A percentile compares a stretch with the other conserved stretches of the same genome.
Conservation (phyloP, 2,888 invertebrate species). For the Tuta absoluta region DNA sequence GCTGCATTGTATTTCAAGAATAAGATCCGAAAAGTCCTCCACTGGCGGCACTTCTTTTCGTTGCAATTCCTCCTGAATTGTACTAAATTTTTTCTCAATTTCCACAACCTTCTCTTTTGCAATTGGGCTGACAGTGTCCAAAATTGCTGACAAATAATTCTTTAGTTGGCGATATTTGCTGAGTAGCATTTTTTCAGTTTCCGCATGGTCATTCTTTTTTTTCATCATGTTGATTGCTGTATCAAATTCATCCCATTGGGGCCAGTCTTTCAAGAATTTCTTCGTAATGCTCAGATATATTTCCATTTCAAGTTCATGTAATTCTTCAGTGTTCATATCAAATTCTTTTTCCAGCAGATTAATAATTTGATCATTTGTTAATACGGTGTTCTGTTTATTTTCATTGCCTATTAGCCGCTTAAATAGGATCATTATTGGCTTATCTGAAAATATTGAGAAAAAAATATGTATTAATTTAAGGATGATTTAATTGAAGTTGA, state of each 20-base stretch:
- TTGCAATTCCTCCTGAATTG: conserved; percentile 25
- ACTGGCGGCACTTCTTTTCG: conserved; percentile 6
- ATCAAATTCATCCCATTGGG: conserved; percentile 66
- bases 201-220: conserved; percentile 35
- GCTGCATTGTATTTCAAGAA: conserved; percentile 51
- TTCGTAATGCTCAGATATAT: conserved; percentile 65
- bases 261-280: conserved; percentile 68
- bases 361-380: conserved; percentile 62
- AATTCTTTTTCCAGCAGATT: conserved; percentile 61
- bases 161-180: conserved; percentile 55
- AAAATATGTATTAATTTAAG: neutral
- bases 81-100: conserved; percentile 30
- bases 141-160: conserved; percentile 48
- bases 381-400: conserved; percentile 57
- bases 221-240: conserved; percentile 46
- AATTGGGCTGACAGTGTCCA: conserved; percentile 45
- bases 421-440: conserved; percentile 61
- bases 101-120: conserved; percentile 43
- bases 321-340: conserved; percentile 43
- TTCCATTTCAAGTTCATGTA: conserved; percentile 58
- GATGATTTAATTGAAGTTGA: too few species aligned
- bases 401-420: conserved; percentile 55
- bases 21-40: conserved; percentile 38
- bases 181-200: conserved; percentile 37
- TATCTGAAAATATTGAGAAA: conserved; percentile 39